Base-by-base conservation (phyloP, 2,113 vertebrate genomes). In the Sisor rabdophorus region DNA sequence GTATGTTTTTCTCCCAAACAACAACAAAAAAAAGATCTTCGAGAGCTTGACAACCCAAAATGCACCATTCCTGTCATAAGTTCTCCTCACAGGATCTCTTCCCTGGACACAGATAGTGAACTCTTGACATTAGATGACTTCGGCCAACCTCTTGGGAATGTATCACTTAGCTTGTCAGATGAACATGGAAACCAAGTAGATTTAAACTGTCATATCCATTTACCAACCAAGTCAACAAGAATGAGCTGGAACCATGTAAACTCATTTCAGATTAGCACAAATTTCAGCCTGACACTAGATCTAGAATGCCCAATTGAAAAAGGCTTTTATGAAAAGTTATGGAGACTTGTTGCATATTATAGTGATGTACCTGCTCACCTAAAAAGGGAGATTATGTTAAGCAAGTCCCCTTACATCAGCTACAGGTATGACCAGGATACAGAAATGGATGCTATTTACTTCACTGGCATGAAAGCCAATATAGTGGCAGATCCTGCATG, bases 311-410 rank as follows among this genome's bases (percentile, higher is more conserved):
- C 90, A 0, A 92, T 96, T 76, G 93, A 92, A 4, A 84, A 94
- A 69, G 90, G 89, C 2, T 92, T 85, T 52, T 95, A 97, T 10
- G 94, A 96, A 79, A 90, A 88, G 3, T 74, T 98, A 0, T 98
- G 96, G 96, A 92, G 94, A 26, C 87, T 98, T 3, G 92, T 97
- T 12, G 96, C 95, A 0, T 97, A 97, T 74, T 98, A 98, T 79
- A 97, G 95, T 54, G 94, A 91, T 63, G 91, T 93, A 0, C 94
- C 96, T 1, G 92, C 95, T 5, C 93, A 89, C 47, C 80, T 98
- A 67, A 86, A 90, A 79, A 91, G 89, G 2, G 93, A 91, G 2
- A 0, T 64, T 2, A 58, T 87, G 82, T 84, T 91, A 28, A 85
- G 76, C 61, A 81, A 85, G 47, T 91, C 92, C 1, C 89, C 92